phyloP scores from a whole-genome alignment of 2,797 vertebrate genomes.

The Oryzias sinensis region DNA sequence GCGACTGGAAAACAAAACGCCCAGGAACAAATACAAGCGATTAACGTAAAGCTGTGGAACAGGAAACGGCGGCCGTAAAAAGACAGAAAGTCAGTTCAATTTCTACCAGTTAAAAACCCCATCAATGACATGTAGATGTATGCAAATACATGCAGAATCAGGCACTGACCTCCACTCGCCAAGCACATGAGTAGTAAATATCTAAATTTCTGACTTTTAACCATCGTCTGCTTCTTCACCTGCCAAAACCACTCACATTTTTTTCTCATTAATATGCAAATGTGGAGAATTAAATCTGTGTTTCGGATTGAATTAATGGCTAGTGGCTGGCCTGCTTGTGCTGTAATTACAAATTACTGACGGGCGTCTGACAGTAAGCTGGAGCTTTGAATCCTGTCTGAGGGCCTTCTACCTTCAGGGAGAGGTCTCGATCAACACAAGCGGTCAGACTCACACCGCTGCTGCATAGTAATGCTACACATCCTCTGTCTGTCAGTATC shows the following conservation, averaged over 20 bases:
- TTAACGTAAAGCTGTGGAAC: constrained; percentile 27
- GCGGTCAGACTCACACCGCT: constrained; percentile 59
- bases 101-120: constrained; percentile 44
- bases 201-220: constrained; percentile 63
- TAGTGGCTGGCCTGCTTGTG: constrained; percentile 65
- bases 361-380: constrained; percentile 70
- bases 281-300: constrained; percentile 77
- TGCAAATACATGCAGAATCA: constrained; percentile 75
- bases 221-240: constrained; percentile 67
- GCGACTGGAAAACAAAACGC: constrained; percentile 7
- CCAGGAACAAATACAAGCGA: constrained; percentile 15
- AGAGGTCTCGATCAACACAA: constrained; percentile 75
- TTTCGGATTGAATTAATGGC: constrained; percentile 81
- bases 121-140: constrained; percentile 71
- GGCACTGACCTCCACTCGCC: constrained; percentile 72
- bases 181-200: constrained; percentile 73
- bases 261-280: constrained; percentile 83
- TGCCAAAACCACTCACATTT: constrained; percentile 68
- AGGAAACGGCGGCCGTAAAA: constrained; percentile 26
- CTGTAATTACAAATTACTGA: constrained; percentile 82
- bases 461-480: constrained; percentile 64
- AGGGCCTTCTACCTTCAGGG: constrained; percentile 68
- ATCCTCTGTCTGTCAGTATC: constrained; percentile 63
- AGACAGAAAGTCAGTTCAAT: constrained; percentile 47
- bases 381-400: constrained; percentile 68